Evolutionary conservation across 2,888 invertebrate species (phyloP).

Genomic region (Rhagium mordax): DNA sequence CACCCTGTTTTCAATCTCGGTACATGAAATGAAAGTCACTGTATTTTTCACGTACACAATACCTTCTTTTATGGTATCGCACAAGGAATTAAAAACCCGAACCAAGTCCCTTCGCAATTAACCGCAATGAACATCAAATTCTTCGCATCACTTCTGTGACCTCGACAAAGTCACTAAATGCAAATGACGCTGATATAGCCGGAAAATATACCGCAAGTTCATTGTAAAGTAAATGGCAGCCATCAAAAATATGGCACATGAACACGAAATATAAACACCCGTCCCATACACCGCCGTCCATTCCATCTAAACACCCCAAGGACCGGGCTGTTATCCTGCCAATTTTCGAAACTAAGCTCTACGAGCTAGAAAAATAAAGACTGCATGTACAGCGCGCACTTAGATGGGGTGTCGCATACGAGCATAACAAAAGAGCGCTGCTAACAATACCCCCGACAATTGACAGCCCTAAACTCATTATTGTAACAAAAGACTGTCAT

Average conservation of each 20-base stretch:
- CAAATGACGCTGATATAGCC: constrained; percentile 26
- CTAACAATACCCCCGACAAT: constrained; percentile 65
- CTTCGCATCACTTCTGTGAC: not conserved
- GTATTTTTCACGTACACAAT: no score
- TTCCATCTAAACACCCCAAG: constrained; percentile 48
- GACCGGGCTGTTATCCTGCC: constrained; percentile 41
- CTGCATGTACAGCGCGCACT: constrained; percentile 5
- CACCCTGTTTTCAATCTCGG: no score
- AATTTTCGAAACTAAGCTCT: constrained; percentile 47
- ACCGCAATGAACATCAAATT: not conserved
- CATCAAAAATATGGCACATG: constrained; percentile 51
- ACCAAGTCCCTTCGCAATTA: not conserved
- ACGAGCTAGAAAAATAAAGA: constrained; percentile 45
- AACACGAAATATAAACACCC: constrained; percentile 44
- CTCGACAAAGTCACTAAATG: not conserved
- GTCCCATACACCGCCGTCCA: constrained; percentile 24
- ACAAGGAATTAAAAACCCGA: not conserved
- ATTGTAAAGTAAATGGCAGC: constrained; percentile 49
- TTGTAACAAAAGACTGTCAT: constrained; percentile 70
- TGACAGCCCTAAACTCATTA: constrained; percentile 70
- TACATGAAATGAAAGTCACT: no score
- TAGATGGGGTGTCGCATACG: constrained; percentile 33
- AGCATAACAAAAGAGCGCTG: constrained; percentile 49
- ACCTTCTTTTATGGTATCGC: no score
- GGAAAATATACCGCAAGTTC: constrained; percentile 45